phyloP scores from a whole-genome alignment of 2,888 invertebrate genomes.

The Adineta ricciae region DNA sequence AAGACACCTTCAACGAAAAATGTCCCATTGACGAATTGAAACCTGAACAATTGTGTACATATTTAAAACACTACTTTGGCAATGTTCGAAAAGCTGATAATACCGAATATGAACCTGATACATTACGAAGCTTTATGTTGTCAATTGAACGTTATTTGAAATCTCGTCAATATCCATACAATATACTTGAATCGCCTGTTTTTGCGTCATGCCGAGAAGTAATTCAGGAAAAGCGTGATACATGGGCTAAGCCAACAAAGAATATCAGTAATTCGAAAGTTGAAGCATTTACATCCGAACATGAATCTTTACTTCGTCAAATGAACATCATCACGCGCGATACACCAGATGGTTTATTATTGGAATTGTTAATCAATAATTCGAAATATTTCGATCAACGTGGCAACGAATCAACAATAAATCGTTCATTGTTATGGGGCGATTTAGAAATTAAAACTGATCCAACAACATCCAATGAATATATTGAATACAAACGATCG shows the following conservation, averaged over 20 bases:
- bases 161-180: slow-evolving; percentile 17
- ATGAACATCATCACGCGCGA: slow-evolving; percentile 12
- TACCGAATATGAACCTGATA: slow-evolving; percentile 18
- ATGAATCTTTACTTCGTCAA: slow-evolving; percentile 12
- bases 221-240: slow-evolving; percentile 19
- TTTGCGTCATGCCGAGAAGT: slow-evolving; percentile 11
- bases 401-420: slow-evolving; percentile 14
- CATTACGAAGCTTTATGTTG: slow-evolving; percentile 19
- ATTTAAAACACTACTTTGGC: slow-evolving; percentile 21
- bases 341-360: slow-evolving; percentile 14
- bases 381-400: slow-evolving; percentile 21
- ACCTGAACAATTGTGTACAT: slow-evolving; percentile 20
- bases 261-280: slow-evolving; percentile 4
- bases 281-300: slow-evolving; percentile 19
- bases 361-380: slow-evolving; percentile 14
- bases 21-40: slow-evolving; percentile 5
- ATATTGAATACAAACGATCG: slow-evolving; percentile 20
- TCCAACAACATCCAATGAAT: neutral
- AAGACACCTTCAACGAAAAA: slow-evolving; percentile 1
- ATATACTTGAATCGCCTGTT: neutral
- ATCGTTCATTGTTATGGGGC: slow-evolving; percentile 22
- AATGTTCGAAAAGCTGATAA: slow-evolving; percentile 20
- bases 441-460: neutral
- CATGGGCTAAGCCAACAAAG: slow-evolving; percentile 12
- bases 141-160: slow-evolving; percentile 21